phyloP scores from a whole-genome alignment of 2,113 vertebrate genomes.

The Ictalurus punctatus region DNA sequence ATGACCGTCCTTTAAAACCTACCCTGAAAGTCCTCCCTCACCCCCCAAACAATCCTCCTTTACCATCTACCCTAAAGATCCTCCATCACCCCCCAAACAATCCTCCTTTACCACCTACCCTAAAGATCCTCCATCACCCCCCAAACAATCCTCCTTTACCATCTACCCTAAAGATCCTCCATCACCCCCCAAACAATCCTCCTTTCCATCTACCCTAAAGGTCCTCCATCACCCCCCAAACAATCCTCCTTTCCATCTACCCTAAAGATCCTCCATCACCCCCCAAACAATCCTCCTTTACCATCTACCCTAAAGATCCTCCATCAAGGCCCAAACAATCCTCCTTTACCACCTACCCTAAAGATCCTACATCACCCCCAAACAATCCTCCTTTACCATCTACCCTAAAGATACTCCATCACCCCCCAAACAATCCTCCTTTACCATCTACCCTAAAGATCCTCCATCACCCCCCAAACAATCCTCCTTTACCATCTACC shows the following conservation, averaged over 20 bases:
- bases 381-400: neutral
- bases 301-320: neutral
- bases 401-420: neutral
- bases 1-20: neutral
- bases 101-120: neutral
- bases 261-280: neutral
- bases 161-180: neutral
- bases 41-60: neutral
- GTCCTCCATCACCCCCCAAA: neutral
- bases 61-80: neutral
- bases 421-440: neutral
- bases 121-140: neutral
- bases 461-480: neutral
- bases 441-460: neutral
- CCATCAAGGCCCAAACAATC: neutral
- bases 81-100: neutral
- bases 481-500: too few relatives aligned
- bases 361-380: neutral
- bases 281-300: neutral
- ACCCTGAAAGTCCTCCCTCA: neutral
- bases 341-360: neutral
- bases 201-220: neutral
- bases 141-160: neutral
- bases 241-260: neutral
- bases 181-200: neutral